A percentile compares a stretch with the other conserved stretches of the same genome.
phyloP scores from a whole-genome alignment of 2,888 invertebrate genomes.

The Palloptera scutellata region DNA sequence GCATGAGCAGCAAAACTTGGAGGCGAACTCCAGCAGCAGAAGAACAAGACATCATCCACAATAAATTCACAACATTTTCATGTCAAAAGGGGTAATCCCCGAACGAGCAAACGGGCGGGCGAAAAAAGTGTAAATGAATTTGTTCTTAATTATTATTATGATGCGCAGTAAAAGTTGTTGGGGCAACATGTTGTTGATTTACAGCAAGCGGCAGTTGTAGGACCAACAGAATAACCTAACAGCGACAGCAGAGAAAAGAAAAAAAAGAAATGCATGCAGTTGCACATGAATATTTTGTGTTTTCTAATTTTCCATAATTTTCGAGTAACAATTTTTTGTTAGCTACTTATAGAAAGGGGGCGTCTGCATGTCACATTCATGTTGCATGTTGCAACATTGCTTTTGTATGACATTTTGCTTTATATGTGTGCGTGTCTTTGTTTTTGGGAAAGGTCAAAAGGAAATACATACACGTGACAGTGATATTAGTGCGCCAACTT shows the following conservation, averaged over 20 bases:
- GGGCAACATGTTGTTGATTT: constrained; percentile 7
- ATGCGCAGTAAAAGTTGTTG: background rate
- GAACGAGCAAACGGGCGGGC: background rate
- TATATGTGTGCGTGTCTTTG: too few species aligned
- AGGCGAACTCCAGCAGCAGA: background rate
- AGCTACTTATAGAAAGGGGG: too few species aligned
- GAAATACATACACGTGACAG: too few species aligned
- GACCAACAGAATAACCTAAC: background rate
- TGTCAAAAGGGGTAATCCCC: constrained; percentile 3
- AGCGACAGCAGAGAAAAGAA: too few species aligned
- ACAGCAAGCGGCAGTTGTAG: background rate
- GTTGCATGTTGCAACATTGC: too few species aligned
- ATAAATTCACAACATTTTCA: constrained; percentile 2
- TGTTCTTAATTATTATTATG: constrained; percentile 1
- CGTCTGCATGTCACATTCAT: too few species aligned
- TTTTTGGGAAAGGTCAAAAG: too few species aligned
- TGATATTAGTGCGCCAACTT: too few species aligned
- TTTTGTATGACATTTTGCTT: too few species aligned
- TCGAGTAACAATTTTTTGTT: too few species aligned
- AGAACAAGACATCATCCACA: background rate
- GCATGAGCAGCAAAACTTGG: background rate
- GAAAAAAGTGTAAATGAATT: background rate
- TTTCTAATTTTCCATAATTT: too few species aligned
- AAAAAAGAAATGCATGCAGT: background rate
- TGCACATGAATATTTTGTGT: too few species aligned